Percentiles rank a stretch among this genome's conserved stretches.
These are phyloP conservation scores for Orcinus orca DNA, from an alignment of 2,113 vertebrate genomes.

Conservation along the genomic window DNA sequence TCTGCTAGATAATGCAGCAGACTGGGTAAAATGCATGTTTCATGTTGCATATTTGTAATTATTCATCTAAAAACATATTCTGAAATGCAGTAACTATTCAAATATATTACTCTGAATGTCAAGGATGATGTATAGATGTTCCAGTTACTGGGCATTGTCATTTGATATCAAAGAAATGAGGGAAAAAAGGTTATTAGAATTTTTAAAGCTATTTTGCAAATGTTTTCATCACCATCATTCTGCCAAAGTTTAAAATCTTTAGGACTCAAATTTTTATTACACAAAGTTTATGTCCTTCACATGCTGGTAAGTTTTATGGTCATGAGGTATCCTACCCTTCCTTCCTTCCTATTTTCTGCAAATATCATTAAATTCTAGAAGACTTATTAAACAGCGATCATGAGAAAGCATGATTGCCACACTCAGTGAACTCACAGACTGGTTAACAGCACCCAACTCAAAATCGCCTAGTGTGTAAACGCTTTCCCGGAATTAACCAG, in stretches of 20 bases:
- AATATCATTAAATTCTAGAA: constrained; percentile 2
- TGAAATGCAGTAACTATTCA: constrained; percentile 27
- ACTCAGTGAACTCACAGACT: neutral
- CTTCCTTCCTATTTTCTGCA: neutral
- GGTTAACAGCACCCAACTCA: neutral
- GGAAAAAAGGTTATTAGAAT: neutral
- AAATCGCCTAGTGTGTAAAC: neutral
- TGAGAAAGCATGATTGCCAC: neutral
- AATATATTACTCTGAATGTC: constrained; percentile 31
- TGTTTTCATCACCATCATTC: neutral
- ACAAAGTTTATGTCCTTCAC: neutral
- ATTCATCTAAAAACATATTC: constrained; percentile 17
- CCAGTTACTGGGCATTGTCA: neutral
- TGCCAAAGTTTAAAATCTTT: constrained; percentile 21
- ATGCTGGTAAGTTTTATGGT: neutral
- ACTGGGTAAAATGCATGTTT: neutral
- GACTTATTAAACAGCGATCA: neutral
- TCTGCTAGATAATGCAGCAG: neutral
- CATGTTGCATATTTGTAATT: neutral
- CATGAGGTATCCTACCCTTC: neutral
- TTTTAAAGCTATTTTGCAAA: constrained; percentile 8
- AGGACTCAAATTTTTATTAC: neutral
- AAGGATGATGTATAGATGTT: neutral
- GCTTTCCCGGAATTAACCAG: neutral
- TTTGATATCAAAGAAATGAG: constrained; percentile 28